phyloP scores from a whole-genome alignment of 2,888 invertebrate species.

The Rotaria macrura region DNA sequence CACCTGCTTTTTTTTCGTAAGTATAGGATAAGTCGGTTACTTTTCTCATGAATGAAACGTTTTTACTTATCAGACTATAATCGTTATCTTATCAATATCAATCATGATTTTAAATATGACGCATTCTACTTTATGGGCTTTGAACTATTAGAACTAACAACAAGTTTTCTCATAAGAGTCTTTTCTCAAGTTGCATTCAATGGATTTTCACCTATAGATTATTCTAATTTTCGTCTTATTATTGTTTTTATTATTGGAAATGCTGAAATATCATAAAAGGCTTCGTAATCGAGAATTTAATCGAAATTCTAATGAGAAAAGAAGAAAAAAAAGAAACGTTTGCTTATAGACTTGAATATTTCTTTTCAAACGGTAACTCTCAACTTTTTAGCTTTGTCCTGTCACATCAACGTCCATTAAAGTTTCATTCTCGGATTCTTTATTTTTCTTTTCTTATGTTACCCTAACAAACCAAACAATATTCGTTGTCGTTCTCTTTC shows the following conservation, averaged over 20 bases:
- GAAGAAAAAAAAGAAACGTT: not conserved
- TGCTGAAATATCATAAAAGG: not conserved
- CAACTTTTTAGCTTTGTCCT: not conserved
- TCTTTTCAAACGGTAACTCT: not conserved
- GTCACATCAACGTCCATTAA: not conserved
- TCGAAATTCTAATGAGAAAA: not conserved
- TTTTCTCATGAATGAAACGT: not conserved
- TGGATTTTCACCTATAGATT: no score
- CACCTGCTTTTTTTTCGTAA: not conserved
- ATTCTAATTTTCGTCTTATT: no score
- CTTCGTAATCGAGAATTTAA: not conserved
- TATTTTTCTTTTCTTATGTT: not conserved
- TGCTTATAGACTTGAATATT: not conserved
- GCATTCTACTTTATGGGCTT: not conserved
- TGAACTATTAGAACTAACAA: not conserved
- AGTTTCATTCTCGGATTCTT: slow-evolving; percentile 1
- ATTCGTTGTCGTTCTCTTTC: slow-evolving; percentile 3
- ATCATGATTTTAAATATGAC: not conserved
- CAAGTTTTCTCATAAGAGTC: no score
- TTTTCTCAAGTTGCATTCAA: no score
- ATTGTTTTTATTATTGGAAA: not conserved
- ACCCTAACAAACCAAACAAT: not conserved
- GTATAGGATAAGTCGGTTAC: not conserved
- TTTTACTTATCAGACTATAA: not conserved
- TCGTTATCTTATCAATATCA: not conserved